Conservation (phyloP, 2,113 vertebrate species). For the Dendropsophus ebraccatus region DNA sequence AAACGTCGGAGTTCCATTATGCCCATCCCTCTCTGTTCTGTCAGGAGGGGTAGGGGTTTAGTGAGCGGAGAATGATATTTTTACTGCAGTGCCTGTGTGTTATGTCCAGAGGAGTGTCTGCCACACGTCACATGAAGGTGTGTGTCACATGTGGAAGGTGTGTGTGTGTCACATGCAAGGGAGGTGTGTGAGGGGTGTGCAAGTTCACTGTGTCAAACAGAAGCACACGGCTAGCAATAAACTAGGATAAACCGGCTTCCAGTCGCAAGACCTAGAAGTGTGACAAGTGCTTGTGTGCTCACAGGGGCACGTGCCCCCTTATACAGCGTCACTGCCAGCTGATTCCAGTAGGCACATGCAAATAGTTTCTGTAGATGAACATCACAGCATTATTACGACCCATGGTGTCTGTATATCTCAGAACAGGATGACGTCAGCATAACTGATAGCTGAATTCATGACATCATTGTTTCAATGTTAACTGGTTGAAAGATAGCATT, state of each 20-base stretch:
- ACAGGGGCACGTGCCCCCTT: background rate
- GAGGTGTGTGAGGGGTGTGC: conserved; percentile 31
- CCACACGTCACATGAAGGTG: background rate
- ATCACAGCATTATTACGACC: too few relatives aligned
- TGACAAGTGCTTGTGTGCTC: background rate
- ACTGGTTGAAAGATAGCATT: too few relatives aligned
- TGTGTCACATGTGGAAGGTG: conserved; percentile 40
- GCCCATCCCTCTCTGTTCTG: background rate
- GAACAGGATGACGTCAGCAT: background rate
- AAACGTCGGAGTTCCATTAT: background rate
- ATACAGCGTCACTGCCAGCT: background rate
- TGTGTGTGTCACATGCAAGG: conserved; percentile 29
- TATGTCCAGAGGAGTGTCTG: background rate
- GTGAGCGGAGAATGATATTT: background rate
- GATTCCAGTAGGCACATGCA: background rate
- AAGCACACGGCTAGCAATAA: background rate
- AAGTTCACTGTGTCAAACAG: background rate
- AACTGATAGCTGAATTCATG: background rate
- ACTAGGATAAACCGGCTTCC: background rate
- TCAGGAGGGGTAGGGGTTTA: background rate
- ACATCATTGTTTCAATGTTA: too few relatives aligned
- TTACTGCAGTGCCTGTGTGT: background rate
- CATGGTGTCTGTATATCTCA: background rate
- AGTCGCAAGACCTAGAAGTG: background rate
- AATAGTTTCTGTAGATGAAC: background rate